Base-by-base conservation (phyloP, 2,888 invertebrate species). In the Hirtodrosophila confusa region DNA sequence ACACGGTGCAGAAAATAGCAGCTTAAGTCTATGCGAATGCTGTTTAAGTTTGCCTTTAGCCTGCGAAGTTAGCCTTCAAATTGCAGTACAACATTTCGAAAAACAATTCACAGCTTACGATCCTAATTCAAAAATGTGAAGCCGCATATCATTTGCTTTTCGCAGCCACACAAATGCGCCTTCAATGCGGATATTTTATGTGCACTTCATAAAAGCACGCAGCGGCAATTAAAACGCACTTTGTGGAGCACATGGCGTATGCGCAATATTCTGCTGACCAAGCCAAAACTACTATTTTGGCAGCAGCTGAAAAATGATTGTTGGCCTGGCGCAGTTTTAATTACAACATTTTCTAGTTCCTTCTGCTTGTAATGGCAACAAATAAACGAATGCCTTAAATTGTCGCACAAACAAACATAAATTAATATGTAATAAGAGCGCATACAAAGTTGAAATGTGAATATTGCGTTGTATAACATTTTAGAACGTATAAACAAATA, bases 201-300 rank as follows among this genome's bases (percentile, higher is more conserved):
- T 39, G 55, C 66, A 69, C 72, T 72, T 67, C 75, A 67, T 69
- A 73, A 78, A 70, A 44, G 82, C 82, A 70, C 66, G 78, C 64
- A 68, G 56, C 58, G 44, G 86, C 88, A 75, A 83, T 83, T 83
- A 80, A 78, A 85, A 67, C 62, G 69, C 69, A 72, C 67, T 65
- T 66, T 69, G 51, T 49, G 56, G 27, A 27, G 17, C 55, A 61
- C 85, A 80, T 67, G 66, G 72, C 82, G 85, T 80, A 85, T 80
- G 82, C 82, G 78, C 78, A 77, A 64, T 80, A 64, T 71, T 57
- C 41, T 41, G 40, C 33, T 45, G 50, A 51, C 56, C 43, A 68
- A 49, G 54, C 51, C 49, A 50, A 47, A 64, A 60, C 44, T 58
- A 7, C 33, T 54, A 50, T 43, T 58, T 41, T 37, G 50, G n/a